Percentiles rank a stretch among this genome's conserved stretches.
phyloP scores from a whole-genome alignment of 1,140 invertebrate species.

The Trichoplusia ni region DNA sequence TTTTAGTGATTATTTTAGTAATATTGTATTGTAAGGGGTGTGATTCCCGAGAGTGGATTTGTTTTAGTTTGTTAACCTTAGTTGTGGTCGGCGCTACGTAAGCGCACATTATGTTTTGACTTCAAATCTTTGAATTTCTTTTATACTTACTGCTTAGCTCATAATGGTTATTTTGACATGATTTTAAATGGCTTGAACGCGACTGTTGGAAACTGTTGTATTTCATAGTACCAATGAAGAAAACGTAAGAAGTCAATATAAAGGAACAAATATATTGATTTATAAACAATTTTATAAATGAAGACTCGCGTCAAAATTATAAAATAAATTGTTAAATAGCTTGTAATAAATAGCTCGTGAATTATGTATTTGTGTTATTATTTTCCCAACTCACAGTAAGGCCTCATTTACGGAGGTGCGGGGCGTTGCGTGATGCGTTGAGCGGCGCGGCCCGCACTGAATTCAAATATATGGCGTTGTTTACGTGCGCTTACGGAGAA shows the following conservation, averaged over 20 bases:
- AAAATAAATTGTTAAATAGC: slow-evolving; percentile 13
- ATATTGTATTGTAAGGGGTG: background rate
- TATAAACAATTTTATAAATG: background rate
- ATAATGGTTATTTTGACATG: background rate
- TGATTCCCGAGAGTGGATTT: background rate
- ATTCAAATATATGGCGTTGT: no score
- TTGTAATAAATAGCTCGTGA: slow-evolving; percentile 34
- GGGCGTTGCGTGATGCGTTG: background rate
- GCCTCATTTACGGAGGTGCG: no score
- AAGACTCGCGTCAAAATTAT: background rate
- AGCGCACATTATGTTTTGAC: background rate
- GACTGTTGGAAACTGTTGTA: no score
- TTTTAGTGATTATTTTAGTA: background rate
- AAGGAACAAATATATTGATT: slow-evolving; percentile 3
- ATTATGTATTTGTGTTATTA: slow-evolving; percentile 16
- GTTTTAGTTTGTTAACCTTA: background rate
- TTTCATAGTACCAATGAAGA: no score
- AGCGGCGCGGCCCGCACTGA: background rate
- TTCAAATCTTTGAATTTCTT: no score
- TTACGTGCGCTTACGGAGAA: no score
- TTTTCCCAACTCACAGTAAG: background rate
- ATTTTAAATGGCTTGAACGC: no score
- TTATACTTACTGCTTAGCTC: background rate
- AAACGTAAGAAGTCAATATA: background rate
- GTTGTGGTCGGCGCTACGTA: background rate